These are phyloP conservation scores for Argya squamiceps DNA, from an alignment of 2,797 vertebrate species.

Conservation along the genomic window DNA sequence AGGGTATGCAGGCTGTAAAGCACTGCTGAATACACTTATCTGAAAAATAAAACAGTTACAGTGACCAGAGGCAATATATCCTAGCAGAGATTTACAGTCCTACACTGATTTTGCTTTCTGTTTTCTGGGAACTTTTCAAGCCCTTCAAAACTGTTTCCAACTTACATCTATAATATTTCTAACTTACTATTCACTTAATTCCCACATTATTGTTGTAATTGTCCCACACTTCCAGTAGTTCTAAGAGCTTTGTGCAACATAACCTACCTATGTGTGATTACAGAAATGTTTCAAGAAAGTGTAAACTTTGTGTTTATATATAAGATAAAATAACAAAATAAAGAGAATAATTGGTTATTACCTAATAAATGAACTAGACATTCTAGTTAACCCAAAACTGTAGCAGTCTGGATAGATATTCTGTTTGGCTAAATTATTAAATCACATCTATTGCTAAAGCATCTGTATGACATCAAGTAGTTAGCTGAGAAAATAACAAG, in stretches of 20 bases:
- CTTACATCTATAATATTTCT: background rate
- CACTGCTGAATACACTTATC: background rate
- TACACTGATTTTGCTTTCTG: background rate
- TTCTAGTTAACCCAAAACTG: background rate
- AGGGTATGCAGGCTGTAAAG: background rate
- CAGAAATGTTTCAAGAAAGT: background rate
- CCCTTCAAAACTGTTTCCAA: background rate
- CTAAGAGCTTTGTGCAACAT: background rate
- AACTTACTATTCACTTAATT: background rate
- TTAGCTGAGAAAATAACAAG: background rate
- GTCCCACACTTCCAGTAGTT: background rate
- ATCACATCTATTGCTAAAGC: background rate
- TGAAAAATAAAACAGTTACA: background rate
- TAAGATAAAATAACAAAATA: background rate
- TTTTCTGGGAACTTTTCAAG: background rate
- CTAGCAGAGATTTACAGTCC: background rate
- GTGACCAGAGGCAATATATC: background rate
- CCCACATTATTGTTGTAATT: background rate
- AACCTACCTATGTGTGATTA: background rate
- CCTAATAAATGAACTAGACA: background rate
- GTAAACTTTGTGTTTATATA: background rate
- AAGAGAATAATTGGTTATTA: background rate
- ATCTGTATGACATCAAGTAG: background rate
- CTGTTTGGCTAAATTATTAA: background rate
- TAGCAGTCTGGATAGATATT: background rate